A percentile compares a stretch with the other conserved stretches of the same genome.
Evolutionary conservation across 2,888 invertebrate genomes (phyloP).

Genomic region (Dastarcus helophoroides): DNA sequence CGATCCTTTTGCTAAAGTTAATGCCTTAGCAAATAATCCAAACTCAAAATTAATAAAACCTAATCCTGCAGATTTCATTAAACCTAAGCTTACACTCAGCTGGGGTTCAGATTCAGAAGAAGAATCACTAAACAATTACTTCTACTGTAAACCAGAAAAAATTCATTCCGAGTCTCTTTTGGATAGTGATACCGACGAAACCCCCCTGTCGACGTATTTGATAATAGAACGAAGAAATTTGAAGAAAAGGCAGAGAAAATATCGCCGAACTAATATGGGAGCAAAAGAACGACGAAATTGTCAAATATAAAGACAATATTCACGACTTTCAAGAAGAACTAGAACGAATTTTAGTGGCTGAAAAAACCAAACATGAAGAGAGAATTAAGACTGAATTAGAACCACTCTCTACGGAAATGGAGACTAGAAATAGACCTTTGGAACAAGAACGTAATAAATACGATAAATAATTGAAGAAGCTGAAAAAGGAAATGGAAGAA

Average conservation of each 20-base stretch:
- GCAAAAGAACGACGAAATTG: slow-evolving; percentile 34
- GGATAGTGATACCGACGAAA: slow-evolving; percentile 10
- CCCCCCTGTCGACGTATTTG: slow-evolving; percentile 19
- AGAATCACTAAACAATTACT: slow-evolving; percentile 34
- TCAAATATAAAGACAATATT: slow-evolving; percentile 31
- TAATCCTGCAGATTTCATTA: slow-evolving; percentile 47
- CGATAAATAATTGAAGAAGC: slow-evolving; percentile 39
- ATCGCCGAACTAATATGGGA: slow-evolving; percentile 43
- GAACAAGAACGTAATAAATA: slow-evolving; percentile 31
- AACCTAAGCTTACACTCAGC: slow-evolving; percentile 46
- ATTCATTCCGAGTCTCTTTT: slow-evolving; percentile 6
- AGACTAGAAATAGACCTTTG: slow-evolving; percentile 33
- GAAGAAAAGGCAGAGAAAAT: slow-evolving; percentile 38
- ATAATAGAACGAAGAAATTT: slow-evolving; percentile 18
- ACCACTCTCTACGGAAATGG: slow-evolving; percentile 43
- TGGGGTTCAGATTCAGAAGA: slow-evolving; percentile 38
- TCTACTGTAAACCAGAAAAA: slow-evolving; percentile 8
- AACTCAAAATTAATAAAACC: slow-evolving; percentile 42
- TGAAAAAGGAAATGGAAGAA: slow-evolving; percentile 33
- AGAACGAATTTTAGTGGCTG: slow-evolving; percentile 39
- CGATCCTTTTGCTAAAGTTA: slow-evolving; percentile 17
- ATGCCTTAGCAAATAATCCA: slow-evolving; percentile 13
- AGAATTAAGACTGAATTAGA: slow-evolving; percentile 34
- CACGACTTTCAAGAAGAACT: slow-evolving; percentile 39
- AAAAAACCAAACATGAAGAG: slow-evolving; percentile 29